These are phyloP conservation scores for Rhopalosiphum nymphaeae DNA, from an alignment of 2,888 invertebrate genomes.

Conservation along the genomic window DNA sequence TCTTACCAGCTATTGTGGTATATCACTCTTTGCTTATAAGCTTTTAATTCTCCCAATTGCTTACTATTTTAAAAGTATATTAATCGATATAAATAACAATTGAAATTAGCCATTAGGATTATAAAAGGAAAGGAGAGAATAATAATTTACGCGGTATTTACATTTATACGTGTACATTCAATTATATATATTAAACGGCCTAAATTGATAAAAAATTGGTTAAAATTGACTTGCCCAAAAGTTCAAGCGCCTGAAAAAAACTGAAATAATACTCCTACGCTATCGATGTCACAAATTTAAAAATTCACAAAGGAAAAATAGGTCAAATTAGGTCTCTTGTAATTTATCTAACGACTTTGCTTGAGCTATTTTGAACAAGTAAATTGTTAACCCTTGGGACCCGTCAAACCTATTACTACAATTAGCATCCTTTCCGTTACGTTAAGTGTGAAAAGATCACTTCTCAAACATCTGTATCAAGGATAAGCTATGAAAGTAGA, in stretches of 20 bases:
- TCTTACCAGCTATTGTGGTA: neutral
- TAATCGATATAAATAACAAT: neutral
- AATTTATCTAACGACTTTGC: neutral
- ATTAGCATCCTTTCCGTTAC: neutral
- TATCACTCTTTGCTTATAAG: neutral
- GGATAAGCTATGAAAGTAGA: neutral
- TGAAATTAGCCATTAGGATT: neutral
- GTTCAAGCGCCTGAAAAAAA: neutral
- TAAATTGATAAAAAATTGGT: neutral
- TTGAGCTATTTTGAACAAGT: neutral
- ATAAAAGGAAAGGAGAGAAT: neutral
- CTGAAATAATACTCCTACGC: too few species aligned
- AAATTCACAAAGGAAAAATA: neutral
- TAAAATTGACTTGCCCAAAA: neutral
- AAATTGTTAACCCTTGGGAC: neutral
- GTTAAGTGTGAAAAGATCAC: neutral
- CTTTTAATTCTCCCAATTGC: neutral
- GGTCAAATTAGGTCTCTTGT: fast-evolving
- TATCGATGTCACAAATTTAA: neutral
- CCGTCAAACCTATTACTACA: neutral
- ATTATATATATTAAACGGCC: neutral
- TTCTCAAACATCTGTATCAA: neutral
- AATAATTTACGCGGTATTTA: neutral
- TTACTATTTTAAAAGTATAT: neutral
- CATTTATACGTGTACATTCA: neutral